Percentiles rank a stretch among this genome's conserved stretches.
Conservation (phyloP, 2,797 vertebrate genomes). For the Gila robusta region DNA sequence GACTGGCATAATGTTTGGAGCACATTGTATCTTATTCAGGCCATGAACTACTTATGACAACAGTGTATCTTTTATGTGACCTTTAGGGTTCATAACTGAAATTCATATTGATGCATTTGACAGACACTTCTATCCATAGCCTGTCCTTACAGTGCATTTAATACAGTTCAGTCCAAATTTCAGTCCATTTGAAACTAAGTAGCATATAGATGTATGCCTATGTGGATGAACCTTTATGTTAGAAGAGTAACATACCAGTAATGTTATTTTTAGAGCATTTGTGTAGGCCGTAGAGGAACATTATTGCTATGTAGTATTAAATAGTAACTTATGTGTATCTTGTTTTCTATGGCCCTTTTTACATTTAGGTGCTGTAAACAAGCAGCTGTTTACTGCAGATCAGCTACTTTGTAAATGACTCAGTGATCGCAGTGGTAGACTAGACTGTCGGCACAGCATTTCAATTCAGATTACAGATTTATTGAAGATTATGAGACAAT, state of each 20-base stretch:
- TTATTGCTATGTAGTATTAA: neutral
- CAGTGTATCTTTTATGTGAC: neutral
- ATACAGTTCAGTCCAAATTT: neutral
- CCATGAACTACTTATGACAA: neutral
- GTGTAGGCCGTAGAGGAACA: neutral
- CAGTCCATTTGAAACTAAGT: neutral
- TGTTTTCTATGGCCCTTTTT: conserved; percentile 25
- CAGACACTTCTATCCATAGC: neutral
- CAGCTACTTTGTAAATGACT: neutral
- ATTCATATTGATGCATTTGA: neutral
- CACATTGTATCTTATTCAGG: neutral
- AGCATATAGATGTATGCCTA: neutral
- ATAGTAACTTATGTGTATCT: conserved; percentile 13
- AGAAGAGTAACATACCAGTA: neutral
- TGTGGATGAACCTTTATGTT: neutral
- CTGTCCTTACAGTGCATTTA: neutral
- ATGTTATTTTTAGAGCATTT: neutral
- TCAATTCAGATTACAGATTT: conserved; percentile 43
- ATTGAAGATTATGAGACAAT: conserved; percentile 35
- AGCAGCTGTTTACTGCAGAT: neutral
- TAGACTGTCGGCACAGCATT: neutral
- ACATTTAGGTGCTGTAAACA: neutral
- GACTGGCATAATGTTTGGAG: neutral
- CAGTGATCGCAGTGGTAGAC: neutral
- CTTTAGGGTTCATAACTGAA: neutral